These are phyloP conservation scores for Mycalesis mineus DNA, from an alignment of 2,888 invertebrate genomes.

Conservation along the genomic window DNA sequence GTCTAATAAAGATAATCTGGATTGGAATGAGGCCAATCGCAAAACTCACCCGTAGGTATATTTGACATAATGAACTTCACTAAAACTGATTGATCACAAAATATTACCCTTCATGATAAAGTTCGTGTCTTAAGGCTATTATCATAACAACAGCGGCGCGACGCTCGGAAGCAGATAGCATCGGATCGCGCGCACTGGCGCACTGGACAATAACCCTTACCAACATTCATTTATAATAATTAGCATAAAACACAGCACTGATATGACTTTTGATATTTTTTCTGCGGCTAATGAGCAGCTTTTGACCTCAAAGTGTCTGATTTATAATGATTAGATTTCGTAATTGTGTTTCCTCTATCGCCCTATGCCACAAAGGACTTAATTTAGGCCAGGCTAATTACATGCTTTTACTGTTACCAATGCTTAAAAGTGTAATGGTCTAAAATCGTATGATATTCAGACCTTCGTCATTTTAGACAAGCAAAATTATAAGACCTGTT, in stretches of 20 bases:
- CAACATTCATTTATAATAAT: slow-evolving; percentile 65
- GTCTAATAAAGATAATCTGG: too few species aligned
- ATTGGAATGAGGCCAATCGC: too few species aligned
- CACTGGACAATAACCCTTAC: slow-evolving; percentile 74
- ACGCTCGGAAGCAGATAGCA: slow-evolving; percentile 71
- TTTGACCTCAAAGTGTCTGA: slow-evolving; percentile 28
- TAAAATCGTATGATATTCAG: too few species aligned
- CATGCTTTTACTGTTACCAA: neutral
- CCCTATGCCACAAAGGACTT: slow-evolving; percentile 2
- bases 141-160: slow-evolving; percentile 69
- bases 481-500: too few species aligned
- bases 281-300: slow-evolving; percentile 30
- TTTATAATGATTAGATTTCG: slow-evolving; percentile 27
- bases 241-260: slow-evolving; percentile 52
- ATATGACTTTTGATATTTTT: slow-evolving; percentile 45
- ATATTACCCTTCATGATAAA: slow-evolving; percentile 52
- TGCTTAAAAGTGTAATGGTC: too few species aligned
- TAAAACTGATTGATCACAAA: slow-evolving; percentile 61
- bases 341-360: slow-evolving; percentile 16
- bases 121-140: slow-evolving; percentile 70
- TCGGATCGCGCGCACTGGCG: slow-evolving; percentile 71
- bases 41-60: neutral
- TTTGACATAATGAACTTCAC: slow-evolving; percentile 31
- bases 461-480: too few species aligned
- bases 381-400: neutral